Base-by-base conservation (phyloP, 2,113 vertebrate genomes). In the Sakesphorus luctuosus region DNA sequence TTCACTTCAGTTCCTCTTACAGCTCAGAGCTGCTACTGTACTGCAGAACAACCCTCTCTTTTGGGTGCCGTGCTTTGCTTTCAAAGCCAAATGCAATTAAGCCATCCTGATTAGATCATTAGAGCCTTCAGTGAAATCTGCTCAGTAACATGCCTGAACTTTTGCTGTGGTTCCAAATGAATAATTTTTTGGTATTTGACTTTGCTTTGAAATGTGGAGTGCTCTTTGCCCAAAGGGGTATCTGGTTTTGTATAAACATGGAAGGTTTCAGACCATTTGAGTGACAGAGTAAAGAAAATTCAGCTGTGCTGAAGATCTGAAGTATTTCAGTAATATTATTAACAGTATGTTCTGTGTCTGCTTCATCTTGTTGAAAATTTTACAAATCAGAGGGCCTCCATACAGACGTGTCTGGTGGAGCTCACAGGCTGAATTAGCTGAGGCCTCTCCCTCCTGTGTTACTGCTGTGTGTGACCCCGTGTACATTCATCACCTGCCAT, bases 111-210 rank as follows among this genome's bases (percentile, higher is more conserved):
- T 97, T 94, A 96, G 93, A 93, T 95, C 94, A 93, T 95, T 90
- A 95, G 85, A 92, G 92, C 69, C 92, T 93, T 89, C 53, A 94
- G 85, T 94, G 76, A 94, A 93, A 90, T 92, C 76, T 94, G 76
- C 68, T 90, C 90, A 84, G 76, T 82, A 95, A 94, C 92, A 96
- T 78, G 96, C 89, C 93, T 96, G 90, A 94, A 95, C 96, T 96
- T 86, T 89, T 36, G 1, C 68, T 81, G 80, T 92, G 90, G 88
- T 93, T 96, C 86, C 90, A 92, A 94, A 81, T 92, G 92, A 96
- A 96, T 96, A 96, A 72, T 65, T 96, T 94, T 93, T 96, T 87
- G 94, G 92, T 95, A 96, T 96, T 95, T 96, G 94, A 90, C 83
- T 96, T 94, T 31, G 73, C 92, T 97, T 97, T 97, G 96, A 96